These are phyloP conservation scores for Epirrhoe tristata DNA, from an alignment of 2,888 invertebrate species.

Conservation along the genomic window DNA sequence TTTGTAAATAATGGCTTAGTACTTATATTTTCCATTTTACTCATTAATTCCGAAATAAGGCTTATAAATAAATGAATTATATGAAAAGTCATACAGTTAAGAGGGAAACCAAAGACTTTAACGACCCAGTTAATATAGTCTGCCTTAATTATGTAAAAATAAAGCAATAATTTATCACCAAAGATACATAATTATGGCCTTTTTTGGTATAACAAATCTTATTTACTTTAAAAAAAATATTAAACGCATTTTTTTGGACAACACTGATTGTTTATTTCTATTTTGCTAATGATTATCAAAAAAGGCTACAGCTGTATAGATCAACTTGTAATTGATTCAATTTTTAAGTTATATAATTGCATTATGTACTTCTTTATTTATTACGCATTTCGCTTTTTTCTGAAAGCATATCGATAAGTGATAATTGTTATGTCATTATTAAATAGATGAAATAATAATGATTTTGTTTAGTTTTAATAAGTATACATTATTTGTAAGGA, in stretches of 20 bases:
- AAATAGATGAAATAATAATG: slow-evolving; percentile 62
- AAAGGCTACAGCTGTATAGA: slow-evolving; percentile 46
- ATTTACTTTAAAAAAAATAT: slow-evolving; percentile 5
- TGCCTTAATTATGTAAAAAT: slow-evolving; percentile 53
- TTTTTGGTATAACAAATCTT: slow-evolving; percentile 49
- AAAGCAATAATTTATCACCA: slow-evolving; percentile 73
- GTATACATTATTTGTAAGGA: slow-evolving; percentile 75
- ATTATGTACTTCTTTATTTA: slow-evolving; percentile 40
- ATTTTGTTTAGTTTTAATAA: slow-evolving; percentile 72
- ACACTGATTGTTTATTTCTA: not conserved
- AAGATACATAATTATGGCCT: slow-evolving; percentile 61
- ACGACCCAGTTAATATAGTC: slow-evolving; percentile 49
- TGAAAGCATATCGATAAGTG: slow-evolving; percentile 77
- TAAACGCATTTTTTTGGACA: not conserved
- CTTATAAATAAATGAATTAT: slow-evolving; percentile 55
- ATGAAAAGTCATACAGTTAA: slow-evolving; percentile 80
- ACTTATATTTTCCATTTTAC: slow-evolving; percentile 45
- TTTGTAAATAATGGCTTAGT: slow-evolving; percentile 58
- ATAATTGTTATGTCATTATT: slow-evolving; percentile 67
- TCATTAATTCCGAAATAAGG: slow-evolving; percentile 33
- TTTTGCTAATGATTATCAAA: slow-evolving; percentile 3
- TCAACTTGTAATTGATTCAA: slow-evolving; percentile 44
- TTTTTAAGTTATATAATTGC: slow-evolving; percentile 45
- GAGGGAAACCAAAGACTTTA: slow-evolving; percentile 81
- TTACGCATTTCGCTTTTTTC: slow-evolving; percentile 56